These are phyloP conservation scores for Oreocharis arfaki DNA, from an alignment of 2,113 vertebrate genomes.

Conservation along the genomic window DNA sequence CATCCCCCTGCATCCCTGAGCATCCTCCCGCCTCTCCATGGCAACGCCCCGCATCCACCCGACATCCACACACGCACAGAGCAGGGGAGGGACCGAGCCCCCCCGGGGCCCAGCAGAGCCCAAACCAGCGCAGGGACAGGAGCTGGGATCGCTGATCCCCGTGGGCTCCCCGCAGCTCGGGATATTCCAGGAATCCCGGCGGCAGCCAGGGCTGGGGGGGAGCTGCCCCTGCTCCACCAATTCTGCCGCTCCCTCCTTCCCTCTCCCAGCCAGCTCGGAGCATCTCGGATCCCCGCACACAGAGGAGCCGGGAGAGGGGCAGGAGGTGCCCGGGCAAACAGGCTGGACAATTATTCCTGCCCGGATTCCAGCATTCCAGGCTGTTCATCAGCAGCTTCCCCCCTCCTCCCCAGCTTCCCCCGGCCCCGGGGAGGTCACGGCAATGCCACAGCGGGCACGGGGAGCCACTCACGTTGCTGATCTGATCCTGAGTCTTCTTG, in stretches of 20 bases:
- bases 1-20: not conserved
- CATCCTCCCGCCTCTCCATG: not conserved
- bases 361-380: too few species aligned
- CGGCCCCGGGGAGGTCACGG: not conserved
- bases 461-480: conserved; percentile 88
- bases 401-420: not conserved
- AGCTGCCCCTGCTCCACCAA: fast-evolving
- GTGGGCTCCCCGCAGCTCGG: not conserved
- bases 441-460: fast-evolving
- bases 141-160: fast-evolving
- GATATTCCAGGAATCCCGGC: fast-evolving
- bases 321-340: fast-evolving
- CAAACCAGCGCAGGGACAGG: fast-evolving
- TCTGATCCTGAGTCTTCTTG: conserved; percentile 93
- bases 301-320: fast-evolving
- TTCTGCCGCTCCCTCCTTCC: not conserved
- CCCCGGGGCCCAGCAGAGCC: not conserved
- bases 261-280: not conserved
- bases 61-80: not conserved
- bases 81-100: not conserved
- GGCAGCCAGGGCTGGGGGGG: fast-evolving
- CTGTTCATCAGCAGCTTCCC: not conserved
- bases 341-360: fast-evolving
- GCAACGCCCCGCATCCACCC: not conserved
- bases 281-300: fast-evolving